Conservation (phyloP, 2,888 invertebrate genomes). For the Nysson spinosus region DNA sequence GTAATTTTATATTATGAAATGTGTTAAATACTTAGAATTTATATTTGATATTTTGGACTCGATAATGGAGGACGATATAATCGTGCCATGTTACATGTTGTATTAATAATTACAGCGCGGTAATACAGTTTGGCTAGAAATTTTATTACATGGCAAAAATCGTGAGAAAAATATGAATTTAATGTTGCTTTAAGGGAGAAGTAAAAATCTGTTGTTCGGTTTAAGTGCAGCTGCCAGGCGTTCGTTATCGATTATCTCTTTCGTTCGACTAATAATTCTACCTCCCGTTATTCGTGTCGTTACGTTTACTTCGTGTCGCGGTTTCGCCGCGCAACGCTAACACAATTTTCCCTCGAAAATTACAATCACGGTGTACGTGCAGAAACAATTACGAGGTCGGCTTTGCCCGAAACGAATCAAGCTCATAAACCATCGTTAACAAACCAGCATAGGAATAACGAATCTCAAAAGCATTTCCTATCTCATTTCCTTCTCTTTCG, state of each 20-base stretch:
- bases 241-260: conserved; percentile 52
- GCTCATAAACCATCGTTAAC: conserved; percentile 23
- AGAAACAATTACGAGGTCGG: conserved; percentile 48
- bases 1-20: too few species aligned
- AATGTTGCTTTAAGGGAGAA: not conserved
- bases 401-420: conserved; percentile 35
- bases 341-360: conserved; percentile 58
- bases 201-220: conserved; percentile 18
- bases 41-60: too few species aligned
- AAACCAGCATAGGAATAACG: conserved; percentile 18
- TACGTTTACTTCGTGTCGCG: conserved; percentile 57
- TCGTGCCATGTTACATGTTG: too few species aligned
- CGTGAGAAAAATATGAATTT: too few species aligned
- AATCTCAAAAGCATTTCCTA: conserved; percentile 1
- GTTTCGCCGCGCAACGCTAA: conserved; percentile 54
- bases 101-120: too few species aligned
- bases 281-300: conserved; percentile 39
- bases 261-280: conserved; percentile 56
- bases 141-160: too few species aligned
- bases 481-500: conserved; percentile 7
- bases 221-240: conserved; percentile 40
- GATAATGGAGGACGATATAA: too few species aligned
- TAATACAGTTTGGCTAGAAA: too few species aligned
- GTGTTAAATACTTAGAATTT: too few species aligned
- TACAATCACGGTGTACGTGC: conserved; percentile 50